Evolutionary conservation across 2,113 vertebrate genomes (phyloP).

Genomic region (Thymallus thymallus): DNA sequence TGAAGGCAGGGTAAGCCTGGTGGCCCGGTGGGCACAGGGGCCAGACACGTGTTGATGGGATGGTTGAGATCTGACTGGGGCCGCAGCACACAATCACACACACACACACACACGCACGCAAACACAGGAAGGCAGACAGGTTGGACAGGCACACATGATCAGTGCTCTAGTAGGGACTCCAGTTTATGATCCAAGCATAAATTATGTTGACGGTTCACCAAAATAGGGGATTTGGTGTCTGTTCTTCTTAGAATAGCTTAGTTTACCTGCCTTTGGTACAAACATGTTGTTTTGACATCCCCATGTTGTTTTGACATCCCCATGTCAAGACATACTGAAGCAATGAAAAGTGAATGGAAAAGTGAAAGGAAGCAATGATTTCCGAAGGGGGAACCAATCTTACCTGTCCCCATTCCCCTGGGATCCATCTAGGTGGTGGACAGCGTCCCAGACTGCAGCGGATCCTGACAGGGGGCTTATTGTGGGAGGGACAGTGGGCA

Average conservation of each 20-base stretch:
- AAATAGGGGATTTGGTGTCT: slow-evolving; percentile 38
- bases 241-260: slow-evolving; percentile 10
- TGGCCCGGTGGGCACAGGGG: too few species aligned
- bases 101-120: not conserved
- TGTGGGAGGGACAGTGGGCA: slow-evolving; percentile 83
- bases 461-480: slow-evolving; percentile 87
- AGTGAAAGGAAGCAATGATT: not conserved
- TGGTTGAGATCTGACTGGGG: too few species aligned
- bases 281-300: not conserved
- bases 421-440: slow-evolving; percentile 94
- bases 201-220: slow-evolving; percentile 53
- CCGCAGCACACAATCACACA: slow-evolving; percentile 14
- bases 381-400: slow-evolving; percentile 8
- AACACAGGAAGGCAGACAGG: not conserved
- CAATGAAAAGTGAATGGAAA: not conserved
- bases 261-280: not conserved
- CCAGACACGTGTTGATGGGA: too few species aligned
- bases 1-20: too few species aligned
- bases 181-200: slow-evolving; percentile 30
- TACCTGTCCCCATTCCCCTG: slow-evolving; percentile 98
- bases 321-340: not conserved
- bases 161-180: too few species aligned
- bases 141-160: not conserved
- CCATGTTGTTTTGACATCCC: not conserved
- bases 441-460: slow-evolving; percentile 92